phyloP scores from a whole-genome alignment of 2,797 vertebrate species.

The Siniperca undulata region DNA sequence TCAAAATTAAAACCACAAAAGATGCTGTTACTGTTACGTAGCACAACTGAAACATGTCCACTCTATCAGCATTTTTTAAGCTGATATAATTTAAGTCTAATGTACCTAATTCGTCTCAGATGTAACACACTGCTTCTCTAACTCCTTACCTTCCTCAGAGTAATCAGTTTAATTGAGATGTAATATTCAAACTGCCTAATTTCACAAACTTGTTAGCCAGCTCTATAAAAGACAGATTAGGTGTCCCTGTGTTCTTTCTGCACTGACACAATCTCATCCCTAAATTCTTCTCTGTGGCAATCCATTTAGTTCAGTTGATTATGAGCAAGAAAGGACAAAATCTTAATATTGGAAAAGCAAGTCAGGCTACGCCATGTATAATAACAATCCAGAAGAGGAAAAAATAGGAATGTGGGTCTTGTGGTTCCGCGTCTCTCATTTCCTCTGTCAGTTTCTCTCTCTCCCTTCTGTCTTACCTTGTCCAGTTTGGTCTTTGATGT shows the following conservation, averaged over 20 bases:
- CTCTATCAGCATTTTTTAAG: not conserved
- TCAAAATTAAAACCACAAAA: not conserved
- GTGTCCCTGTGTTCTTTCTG: not conserved
- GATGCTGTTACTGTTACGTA: not conserved
- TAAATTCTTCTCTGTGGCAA: conserved; percentile 15
- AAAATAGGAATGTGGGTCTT: conserved; percentile 52
- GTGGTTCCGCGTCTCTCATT: conserved; percentile 41
- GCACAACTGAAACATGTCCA: not conserved
- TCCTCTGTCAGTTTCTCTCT: conserved; percentile 51
- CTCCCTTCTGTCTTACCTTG: conserved; percentile 30
- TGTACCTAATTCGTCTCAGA: not conserved
- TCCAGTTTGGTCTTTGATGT: conserved; percentile 56
- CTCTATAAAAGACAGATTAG: not conserved
- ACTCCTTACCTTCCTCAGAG: not conserved
- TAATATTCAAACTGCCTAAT: not conserved
- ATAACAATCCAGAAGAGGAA: conserved; percentile 42
- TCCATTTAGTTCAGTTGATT: conserved; percentile 36
- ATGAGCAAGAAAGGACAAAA: conserved; percentile 6
- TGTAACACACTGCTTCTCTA: not conserved
- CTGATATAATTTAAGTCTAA: not conserved
- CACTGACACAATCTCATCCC: conserved; percentile 4
- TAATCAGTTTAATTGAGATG: conserved; percentile 7
- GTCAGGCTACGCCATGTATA: conserved; percentile 12
- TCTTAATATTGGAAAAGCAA: conserved; percentile 26
- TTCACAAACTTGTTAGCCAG: not conserved